Conservation (phyloP, 2,888 invertebrate species). For the Mimas tiliae region DNA sequence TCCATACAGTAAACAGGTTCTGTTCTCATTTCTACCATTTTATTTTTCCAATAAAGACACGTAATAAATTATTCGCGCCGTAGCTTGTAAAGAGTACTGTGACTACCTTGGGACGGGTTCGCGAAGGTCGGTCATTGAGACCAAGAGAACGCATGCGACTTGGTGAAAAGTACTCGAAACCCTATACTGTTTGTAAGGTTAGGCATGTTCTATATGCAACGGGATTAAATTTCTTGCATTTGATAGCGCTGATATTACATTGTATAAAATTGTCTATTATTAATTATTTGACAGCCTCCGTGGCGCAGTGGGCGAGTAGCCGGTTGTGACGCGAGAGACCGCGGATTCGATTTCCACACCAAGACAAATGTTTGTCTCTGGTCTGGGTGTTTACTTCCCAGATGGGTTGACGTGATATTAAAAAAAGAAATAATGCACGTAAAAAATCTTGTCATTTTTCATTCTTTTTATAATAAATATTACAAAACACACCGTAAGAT, state of each 20-base stretch:
- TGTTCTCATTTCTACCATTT: conserved; percentile 33
- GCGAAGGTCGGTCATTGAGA: conserved; percentile 45
- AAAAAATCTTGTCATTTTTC: too few species aligned
- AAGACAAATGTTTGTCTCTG: too few species aligned
- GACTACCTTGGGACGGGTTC: conserved; percentile 34
- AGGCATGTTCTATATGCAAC: conserved; percentile 25
- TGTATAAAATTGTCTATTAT: neutral
- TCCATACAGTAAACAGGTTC: conserved; percentile 35
- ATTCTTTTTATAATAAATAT: neutral
- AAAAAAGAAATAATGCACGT: too few species aligned
- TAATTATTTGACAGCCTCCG: too few species aligned
- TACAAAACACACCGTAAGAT: neutral
- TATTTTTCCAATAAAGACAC: conserved; percentile 42
- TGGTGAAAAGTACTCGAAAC: conserved; percentile 19
- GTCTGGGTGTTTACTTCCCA: too few species aligned
- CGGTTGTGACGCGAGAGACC: too few species aligned
- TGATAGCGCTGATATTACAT: neutral
- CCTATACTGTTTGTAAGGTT: conserved; percentile 33
- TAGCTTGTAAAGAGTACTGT: conserved; percentile 32
- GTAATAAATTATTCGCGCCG: conserved; percentile 44
- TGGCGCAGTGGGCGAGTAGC: too few species aligned
- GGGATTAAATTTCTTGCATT: conserved; percentile 10
- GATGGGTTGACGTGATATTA: too few species aligned
- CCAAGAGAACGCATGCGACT: conserved; percentile 15
- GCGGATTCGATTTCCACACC: too few species aligned